A percentile compares a stretch with the other conserved stretches of the same genome.
These are phyloP conservation scores for Hydrolagus colliei DNA, from an alignment of 2,797 vertebrate species.

Conservation along the genomic window DNA sequence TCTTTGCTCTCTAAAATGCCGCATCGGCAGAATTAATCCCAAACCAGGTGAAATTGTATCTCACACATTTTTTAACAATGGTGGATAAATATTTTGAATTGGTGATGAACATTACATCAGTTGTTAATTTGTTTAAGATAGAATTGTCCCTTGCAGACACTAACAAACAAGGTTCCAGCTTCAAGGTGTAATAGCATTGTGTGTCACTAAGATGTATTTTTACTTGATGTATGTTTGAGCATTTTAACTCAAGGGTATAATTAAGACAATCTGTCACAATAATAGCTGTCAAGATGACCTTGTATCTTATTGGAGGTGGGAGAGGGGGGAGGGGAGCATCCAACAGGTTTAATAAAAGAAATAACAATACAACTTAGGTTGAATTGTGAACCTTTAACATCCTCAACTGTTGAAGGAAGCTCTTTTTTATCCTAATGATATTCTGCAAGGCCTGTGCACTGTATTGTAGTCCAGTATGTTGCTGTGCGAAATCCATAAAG, in stretches of 20 bases:
- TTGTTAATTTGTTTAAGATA: not conserved
- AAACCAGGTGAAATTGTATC: no score
- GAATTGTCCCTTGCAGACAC: not conserved
- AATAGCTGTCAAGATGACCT: constrained; percentile 18
- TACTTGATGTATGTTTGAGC: not conserved
- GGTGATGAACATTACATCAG: not conserved
- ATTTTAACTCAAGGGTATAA: constrained; percentile 17
- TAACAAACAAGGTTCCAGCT: not conserved
- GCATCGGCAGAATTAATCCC: no score
- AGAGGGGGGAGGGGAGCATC: not conserved
- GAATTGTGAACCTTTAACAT: not conserved
- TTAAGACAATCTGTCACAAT: constrained; percentile 26
- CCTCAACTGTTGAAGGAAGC: not conserved
- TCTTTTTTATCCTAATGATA: not conserved
- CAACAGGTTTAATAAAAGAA: constrained; percentile 20
- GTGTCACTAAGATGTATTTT: constrained; percentile 25
- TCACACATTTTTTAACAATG: no score
- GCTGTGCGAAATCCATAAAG: not conserved
- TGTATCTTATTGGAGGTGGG: constrained; percentile 9
- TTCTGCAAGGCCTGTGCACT: not conserved
- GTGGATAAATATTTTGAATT: not conserved
- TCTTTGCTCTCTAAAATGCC: no score
- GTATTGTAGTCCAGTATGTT: not conserved
- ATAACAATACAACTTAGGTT: not conserved
- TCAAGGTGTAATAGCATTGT: constrained; percentile 17